These are phyloP conservation scores for Ciconia stormi DNA, from an alignment of 2,113 vertebrate species.

Conservation along the genomic window DNA sequence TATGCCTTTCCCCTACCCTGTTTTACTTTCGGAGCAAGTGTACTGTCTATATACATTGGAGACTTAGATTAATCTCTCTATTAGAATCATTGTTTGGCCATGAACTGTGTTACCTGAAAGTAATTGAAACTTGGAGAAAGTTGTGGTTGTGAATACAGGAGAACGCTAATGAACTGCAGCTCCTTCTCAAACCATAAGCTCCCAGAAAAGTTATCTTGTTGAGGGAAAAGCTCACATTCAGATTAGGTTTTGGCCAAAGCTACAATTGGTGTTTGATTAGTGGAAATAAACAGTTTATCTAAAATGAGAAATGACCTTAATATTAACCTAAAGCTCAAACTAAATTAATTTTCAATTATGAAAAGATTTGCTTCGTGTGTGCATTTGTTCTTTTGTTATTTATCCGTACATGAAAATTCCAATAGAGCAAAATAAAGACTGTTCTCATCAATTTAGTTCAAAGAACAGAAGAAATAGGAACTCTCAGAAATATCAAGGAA, in stretches of 20 bases:
- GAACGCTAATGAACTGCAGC: slow-evolving; percentile 25
- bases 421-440: background rate
- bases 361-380: background rate
- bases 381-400: background rate
- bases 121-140: slow-evolving; percentile 42
- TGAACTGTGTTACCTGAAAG: slow-evolving; percentile 37
- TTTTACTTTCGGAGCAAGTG: background rate
- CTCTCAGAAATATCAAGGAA: background rate
- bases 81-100: background rate
- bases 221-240: background rate
- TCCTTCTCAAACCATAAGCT: background rate
- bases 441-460: background rate
- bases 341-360: background rate
- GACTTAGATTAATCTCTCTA: slow-evolving; percentile 45
- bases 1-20: background rate
- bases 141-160: background rate
- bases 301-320: background rate
- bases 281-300: background rate
- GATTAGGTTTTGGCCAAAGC: background rate
- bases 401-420: background rate
- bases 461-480: background rate
- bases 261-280: background rate
- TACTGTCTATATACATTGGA: background rate
- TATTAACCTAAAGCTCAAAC: background rate
- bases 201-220: background rate